Conservation (phyloP, 2,113 vertebrate genomes). For the Hemiscyllium ocellatum region DNA sequence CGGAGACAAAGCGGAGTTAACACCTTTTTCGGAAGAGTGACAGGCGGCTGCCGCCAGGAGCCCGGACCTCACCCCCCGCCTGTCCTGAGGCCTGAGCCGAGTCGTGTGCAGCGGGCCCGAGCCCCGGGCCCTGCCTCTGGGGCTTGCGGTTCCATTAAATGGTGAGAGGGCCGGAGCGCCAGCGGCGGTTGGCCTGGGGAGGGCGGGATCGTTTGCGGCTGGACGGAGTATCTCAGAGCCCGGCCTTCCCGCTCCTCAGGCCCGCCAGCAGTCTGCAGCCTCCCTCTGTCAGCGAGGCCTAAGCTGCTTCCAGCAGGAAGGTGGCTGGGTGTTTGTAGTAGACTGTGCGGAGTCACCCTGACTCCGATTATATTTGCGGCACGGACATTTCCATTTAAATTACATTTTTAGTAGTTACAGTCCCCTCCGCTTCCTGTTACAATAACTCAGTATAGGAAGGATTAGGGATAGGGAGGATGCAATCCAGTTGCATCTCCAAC, state of each 20-base stretch:
- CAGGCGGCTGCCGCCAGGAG: not conserved
- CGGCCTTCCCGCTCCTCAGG: not conserved
- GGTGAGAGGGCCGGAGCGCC: not conserved
- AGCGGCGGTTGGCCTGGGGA: not conserved
- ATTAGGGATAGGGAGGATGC: not conserved
- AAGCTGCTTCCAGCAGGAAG: not conserved
- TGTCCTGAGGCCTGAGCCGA: not conserved
- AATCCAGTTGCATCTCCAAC: not conserved
- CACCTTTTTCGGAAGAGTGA: not conserved
- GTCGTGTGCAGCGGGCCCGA: not conserved
- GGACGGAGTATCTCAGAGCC: not conserved
- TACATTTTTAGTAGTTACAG: not conserved
- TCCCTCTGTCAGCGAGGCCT: not conserved
- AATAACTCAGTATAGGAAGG: not conserved
- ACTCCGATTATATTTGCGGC: not conserved
- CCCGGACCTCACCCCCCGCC: not conserved
- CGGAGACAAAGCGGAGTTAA: no score
- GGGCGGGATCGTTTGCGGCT: not conserved
- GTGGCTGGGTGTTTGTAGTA: no score
- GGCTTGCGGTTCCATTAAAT: not conserved
- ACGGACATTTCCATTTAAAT: no score
- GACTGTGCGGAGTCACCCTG: not conserved
- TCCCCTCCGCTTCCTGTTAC: not conserved
- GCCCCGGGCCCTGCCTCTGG: not conserved
- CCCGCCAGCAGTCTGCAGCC: not conserved